A percentile compares a stretch with the other conserved stretches of the same genome.
These are phyloP conservation scores for Leiothrix lutea DNA, from an alignment of 2,113 vertebrate genomes.

Conservation along the genomic window DNA sequence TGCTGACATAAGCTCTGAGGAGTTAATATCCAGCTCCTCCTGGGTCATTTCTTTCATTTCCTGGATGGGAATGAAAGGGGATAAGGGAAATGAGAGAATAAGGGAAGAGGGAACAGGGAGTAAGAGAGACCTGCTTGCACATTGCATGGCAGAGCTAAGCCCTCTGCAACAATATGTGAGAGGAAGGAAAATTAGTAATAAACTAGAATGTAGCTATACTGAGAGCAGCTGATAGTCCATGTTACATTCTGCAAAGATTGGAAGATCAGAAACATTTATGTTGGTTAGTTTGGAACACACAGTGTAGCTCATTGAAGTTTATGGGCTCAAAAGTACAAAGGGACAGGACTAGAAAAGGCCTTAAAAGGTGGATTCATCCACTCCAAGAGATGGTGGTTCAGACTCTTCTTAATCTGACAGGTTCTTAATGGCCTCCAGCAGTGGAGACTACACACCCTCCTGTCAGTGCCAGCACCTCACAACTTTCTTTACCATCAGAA, in stretches of 20 bases:
- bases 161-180: not conserved
- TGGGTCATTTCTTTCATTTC: constrained; percentile 33
- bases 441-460: not conserved
- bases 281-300: not conserved
- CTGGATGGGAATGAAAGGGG: not conserved
- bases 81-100: not conserved
- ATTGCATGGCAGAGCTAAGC: not conserved
- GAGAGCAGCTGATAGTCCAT: not conserved
- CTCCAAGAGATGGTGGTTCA: not conserved
- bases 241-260: not conserved
- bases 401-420: not conserved
- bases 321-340: not conserved
- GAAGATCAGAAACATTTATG: not conserved
- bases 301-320: not conserved
- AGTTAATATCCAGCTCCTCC: not conserved
- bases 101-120: not conserved
- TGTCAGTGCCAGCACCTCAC: not conserved
- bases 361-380: not conserved
- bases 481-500: not conserved
- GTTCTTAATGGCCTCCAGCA: not conserved
- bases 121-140: not conserved
- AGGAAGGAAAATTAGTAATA: not conserved
- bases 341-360: not conserved
- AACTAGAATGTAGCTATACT: not conserved
- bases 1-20: not conserved